Evolutionary conservation across 64 coral and sea anemone species (phyloP), one percentile per base, ranked within the genome.

Genomic region (Orbicella faveolata): DNA sequence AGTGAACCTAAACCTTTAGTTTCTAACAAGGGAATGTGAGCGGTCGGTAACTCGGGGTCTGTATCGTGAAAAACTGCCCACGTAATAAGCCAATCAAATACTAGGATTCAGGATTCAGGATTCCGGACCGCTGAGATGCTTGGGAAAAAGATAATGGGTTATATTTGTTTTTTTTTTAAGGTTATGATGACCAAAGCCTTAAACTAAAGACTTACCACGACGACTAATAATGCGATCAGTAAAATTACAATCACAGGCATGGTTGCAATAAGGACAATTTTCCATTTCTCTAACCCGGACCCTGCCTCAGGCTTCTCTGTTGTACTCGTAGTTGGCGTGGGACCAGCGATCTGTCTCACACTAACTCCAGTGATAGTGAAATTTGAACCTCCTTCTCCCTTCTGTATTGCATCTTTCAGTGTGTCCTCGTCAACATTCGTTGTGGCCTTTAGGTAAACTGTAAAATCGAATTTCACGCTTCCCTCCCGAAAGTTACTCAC

Each of bases 381-480:
- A 2, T 73, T 85, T 34, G 63, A 18, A 18, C 82, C 39, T n/a
- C 19, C 82, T 39, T 52, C 41, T 52, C 23, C 82, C 14, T 52
- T 73, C 82, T 73, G 48, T 39, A 85, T 72, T 37, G 73, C 65
- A 48, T 48, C 9, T 52, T 52, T 73, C 37, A 85, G 5, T 0
- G 2, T 52, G 64, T 73, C 64, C 35, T n/a, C 65, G 5, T 18
- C 8, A 52, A 65, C 65, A 36, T 1, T 30, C 9, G 36, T 18
- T 26, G 36, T 52, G 14, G 19, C 23, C 25, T 26, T 85, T 6
- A 85, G 39, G 82, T 72, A 72, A 52, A 73, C 20, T 73, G 21
- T 85, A 26, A 69, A 85, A 44, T 85, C 82, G 41, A 85, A 85
- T 69, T 69, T 70, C 10, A 73, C 14, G 17, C 82, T 85, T 72